These are phyloP conservation scores for Cryptosula pallasiana DNA, from an alignment of 2,888 invertebrate species.

Conservation along the genomic window DNA sequence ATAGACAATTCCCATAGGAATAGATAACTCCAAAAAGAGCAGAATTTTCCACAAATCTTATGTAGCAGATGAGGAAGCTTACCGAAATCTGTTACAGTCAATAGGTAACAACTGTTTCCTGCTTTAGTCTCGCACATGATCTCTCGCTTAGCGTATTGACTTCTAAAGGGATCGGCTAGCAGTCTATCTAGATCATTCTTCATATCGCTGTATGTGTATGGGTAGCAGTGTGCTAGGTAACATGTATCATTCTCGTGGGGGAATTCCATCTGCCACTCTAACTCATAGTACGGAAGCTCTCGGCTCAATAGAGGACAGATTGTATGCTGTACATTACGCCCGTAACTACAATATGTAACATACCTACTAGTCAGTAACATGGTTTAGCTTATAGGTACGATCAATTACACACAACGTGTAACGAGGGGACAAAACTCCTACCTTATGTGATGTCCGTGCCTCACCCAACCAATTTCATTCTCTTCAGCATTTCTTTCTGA, in stretches of 20 bases:
- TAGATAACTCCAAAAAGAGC: too few relatives aligned
- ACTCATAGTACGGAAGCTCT: conserved; percentile 44
- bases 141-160: conserved; percentile 39
- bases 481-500: conserved; percentile 44
- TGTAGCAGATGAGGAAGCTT: too few relatives aligned
- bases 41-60: too few relatives aligned
- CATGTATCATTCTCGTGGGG: conserved; percentile 42
- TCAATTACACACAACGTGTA: too few relatives aligned
- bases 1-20: too few relatives aligned
- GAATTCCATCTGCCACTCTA: conserved; percentile 53
- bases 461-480: conserved; percentile 44
- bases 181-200: conserved; percentile 47
- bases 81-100: conserved; percentile 51
- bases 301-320: conserved; percentile 44
- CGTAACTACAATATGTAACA: too few relatives aligned
- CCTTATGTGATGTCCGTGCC: conserved; percentile 49
- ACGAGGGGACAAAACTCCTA: too few relatives aligned
- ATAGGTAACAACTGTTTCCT: conserved; percentile 51
- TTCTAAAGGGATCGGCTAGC: conserved; percentile 36
- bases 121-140: conserved; percentile 51
- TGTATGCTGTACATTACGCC: conserved; percentile 41
- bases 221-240: conserved; percentile 52
- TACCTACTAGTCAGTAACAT: too few relatives aligned
- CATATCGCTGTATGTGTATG: conserved; percentile 52
- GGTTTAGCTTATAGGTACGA: too few relatives aligned